These are phyloP conservation scores for Eucidaris tribuloides DNA, from an alignment of 35 echinoderm and acorn worm genomes.

Conservation along the genomic window DNA sequence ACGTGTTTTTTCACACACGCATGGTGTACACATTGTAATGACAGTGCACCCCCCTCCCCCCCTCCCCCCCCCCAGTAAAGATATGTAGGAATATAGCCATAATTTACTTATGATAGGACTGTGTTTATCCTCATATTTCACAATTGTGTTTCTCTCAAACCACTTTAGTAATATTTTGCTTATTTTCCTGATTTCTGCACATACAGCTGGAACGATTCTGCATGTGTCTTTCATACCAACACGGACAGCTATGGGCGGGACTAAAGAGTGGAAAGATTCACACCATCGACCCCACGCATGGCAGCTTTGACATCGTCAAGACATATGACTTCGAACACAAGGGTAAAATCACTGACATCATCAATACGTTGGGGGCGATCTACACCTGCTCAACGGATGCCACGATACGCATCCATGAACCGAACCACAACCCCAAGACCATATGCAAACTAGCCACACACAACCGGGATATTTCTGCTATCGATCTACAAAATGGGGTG, in stretches of 20 bases:
- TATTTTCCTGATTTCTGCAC: background rate
- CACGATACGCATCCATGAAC: conserved; percentile 80
- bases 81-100: too few species aligned
- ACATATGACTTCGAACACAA: conserved; percentile 81
- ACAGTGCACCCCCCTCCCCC: too few species aligned
- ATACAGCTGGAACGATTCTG: conserved; percentile 78
- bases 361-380: conserved; percentile 74
- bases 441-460: conserved; percentile 35
- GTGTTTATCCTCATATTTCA: too few species aligned
- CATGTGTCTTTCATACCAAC: conserved; percentile 86
- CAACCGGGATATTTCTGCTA: conserved; percentile 27
- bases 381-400: conserved; percentile 76
- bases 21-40: too few species aligned
- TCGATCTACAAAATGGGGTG: conserved; percentile 57
- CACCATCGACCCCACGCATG: conserved; percentile 59
- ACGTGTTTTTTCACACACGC: too few species aligned
- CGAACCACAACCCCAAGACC: conserved; percentile 58
- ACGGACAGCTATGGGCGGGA: conserved; percentile 84
- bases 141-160: too few species aligned
- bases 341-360: conserved; percentile 75
- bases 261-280: conserved; percentile 55
- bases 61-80: too few species aligned
- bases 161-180: too few species aligned
- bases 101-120: too few species aligned
- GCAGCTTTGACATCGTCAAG: conserved; percentile 92